phyloP scores from a whole-genome alignment of 2,113 vertebrate species.

The Serinus canaria region DNA sequence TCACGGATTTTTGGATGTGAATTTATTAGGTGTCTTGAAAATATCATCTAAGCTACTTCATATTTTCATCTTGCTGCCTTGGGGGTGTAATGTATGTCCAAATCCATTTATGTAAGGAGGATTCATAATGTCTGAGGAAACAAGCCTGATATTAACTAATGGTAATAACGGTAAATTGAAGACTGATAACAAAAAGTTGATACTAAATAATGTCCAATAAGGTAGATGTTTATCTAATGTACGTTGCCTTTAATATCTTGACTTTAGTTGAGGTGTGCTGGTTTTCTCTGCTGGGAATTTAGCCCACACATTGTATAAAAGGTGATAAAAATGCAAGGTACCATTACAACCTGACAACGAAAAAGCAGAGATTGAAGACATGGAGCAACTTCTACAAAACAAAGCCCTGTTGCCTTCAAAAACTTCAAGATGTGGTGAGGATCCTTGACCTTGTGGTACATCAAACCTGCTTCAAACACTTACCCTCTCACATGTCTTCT shows the following conservation, averaged over 20 bases:
- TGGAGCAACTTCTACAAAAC: not conserved
- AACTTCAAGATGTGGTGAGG: not conserved
- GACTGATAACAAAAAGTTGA: not conserved
- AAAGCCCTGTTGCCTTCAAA: not conserved
- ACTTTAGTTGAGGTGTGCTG: not conserved
- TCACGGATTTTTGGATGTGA: not conserved
- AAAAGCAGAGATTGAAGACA: not conserved
- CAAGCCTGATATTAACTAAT: not conserved
- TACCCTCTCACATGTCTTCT: not conserved
- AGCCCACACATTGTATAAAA: not conserved
- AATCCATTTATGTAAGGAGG: not conserved
- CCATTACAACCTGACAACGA: not conserved
- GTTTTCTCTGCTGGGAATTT: not conserved
- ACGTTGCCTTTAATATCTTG: not conserved
- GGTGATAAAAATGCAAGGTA: not conserved
- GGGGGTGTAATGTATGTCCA: not conserved
- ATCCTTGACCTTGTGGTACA: not conserved
- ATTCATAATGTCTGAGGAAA: not conserved
- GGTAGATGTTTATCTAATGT: not conserved
- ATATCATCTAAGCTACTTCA: not conserved
- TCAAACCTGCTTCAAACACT: not conserved
- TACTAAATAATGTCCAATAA: not conserved
- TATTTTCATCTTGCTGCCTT: not conserved
- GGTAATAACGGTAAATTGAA: not conserved
- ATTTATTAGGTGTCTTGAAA: not conserved